phyloP scores from a whole-genome alignment of 2,797 vertebrate species.

The Poeciliopsis infans region DNA sequence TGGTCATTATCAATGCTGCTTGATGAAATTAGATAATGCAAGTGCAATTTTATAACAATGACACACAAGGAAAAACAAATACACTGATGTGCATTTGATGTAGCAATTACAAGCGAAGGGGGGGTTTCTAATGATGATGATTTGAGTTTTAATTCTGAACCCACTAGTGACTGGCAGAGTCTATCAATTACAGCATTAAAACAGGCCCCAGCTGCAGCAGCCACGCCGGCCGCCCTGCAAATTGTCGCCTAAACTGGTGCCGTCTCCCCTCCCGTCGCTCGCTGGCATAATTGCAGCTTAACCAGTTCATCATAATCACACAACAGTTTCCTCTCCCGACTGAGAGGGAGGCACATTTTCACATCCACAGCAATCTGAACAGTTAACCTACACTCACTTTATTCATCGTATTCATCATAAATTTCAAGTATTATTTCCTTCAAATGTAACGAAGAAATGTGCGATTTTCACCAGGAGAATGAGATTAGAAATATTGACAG shows the following conservation, averaged over 20 bases:
- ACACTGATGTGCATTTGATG: constrained; percentile 72
- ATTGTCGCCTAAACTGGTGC: constrained; percentile 89
- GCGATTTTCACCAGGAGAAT: not conserved
- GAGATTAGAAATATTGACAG: not conserved
- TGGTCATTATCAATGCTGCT: constrained; percentile 49
- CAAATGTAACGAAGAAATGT: not conserved
- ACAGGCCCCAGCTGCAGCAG: constrained; percentile 86
- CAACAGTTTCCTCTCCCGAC: constrained; percentile 51
- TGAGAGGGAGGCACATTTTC: constrained; percentile 47
- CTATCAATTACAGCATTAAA: constrained; percentile 93
- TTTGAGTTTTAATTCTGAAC: constrained; percentile 92
- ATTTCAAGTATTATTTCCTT: not conserved
- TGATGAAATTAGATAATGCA: constrained; percentile 75
- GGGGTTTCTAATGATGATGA: constrained; percentile 84
- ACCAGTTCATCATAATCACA: constrained; percentile 84
- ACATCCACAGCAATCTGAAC: constrained; percentile 6
- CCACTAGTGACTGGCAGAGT: constrained; percentile 89
- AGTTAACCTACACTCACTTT: not conserved
- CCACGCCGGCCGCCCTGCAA: constrained; percentile 79
- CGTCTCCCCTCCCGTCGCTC: constrained; percentile 84
- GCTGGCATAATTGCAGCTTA: constrained; percentile 86
- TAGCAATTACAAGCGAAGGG: constrained; percentile 73
- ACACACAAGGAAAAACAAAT: constrained; percentile 82
- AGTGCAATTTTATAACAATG: constrained; percentile 78
- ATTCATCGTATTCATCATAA: not conserved